phyloP scores from a whole-genome alignment of 2,888 invertebrate species.

The Augiades crinisus region DNA sequence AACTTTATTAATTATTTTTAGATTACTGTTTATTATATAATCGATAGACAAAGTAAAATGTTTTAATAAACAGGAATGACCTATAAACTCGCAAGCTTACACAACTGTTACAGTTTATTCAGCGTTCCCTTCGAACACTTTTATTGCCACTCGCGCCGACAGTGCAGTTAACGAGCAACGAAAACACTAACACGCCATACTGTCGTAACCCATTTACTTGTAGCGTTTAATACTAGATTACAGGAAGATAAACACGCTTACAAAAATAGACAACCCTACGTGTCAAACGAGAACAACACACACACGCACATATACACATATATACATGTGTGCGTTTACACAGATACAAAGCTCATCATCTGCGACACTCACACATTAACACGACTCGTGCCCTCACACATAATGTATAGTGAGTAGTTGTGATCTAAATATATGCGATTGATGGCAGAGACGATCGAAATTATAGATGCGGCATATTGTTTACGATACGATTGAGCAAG shows the following conservation, averaged over 20 bases:
- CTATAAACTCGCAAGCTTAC: not conserved
- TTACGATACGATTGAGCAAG: conserved; percentile 7
- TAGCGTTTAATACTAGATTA: conserved; percentile 28
- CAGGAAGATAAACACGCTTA: conserved; percentile 56
- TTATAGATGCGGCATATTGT: conserved; percentile 44
- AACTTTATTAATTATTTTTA: too few species aligned
- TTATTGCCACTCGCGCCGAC: not conserved
- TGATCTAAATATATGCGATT: conserved; percentile 47
- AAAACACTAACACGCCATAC: conserved; percentile 6
- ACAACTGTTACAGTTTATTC: conserved; percentile 8
- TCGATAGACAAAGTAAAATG: not conserved
- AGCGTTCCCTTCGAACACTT: conserved; percentile 1
- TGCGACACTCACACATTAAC: conserved; percentile 15
- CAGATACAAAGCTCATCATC: not conserved
- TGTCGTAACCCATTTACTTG: conserved; percentile 24
- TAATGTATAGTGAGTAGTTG: conserved; percentile 21
- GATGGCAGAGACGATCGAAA: conserved; percentile 32
- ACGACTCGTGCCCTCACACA: conserved; percentile 26
- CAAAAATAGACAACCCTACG: conserved; percentile 59
- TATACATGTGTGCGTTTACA: not conserved
- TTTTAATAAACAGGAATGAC: not conserved
- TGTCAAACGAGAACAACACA: conserved; percentile 30
- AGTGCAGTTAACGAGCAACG: conserved; percentile 2
- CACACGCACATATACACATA: not conserved
- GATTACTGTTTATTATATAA: too few species aligned